Evolutionary conservation across 1,140 invertebrate genomes (phyloP), one percentile per base, ranked within the genome.

Genomic region (Nebria ingens): DNA sequence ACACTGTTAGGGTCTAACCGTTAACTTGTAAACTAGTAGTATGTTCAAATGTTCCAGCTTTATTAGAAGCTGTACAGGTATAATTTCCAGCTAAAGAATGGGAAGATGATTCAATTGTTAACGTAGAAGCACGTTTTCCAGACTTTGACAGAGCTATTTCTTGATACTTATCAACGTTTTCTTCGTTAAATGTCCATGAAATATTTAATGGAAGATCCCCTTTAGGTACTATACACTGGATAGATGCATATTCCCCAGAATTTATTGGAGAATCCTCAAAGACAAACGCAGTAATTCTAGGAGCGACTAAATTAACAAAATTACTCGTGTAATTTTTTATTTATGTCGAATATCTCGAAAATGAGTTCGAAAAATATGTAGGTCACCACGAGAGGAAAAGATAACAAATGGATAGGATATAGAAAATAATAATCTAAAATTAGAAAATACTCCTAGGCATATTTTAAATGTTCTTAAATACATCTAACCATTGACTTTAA

Each of bases 51-150:
- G 76, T 73, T 49, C 87, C 88, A 29, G 86, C 88, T 45, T 71
- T 71, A 70, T 93, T 93, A 60, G 78, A 82, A 15, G 87, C 90
- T 19, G 78, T 77, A 65, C 88, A 89, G 17, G 83, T 87, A 62
- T 87, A 89, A 67, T 87, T 85, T 34, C 87, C 87, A 59, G 79
- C 80, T 70, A 87, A 83, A 57, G 78, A 75, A 55, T 83, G 81
- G 64, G 79, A 80, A 2, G 86, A 83, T n/a, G 83, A 81, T 59
- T 87, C 84, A 58, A 90, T 88, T 17, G 81, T 84, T 55, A 89
- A 58, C 45, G 69, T 58, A 2, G 67, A 69, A 55, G 63, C 67
- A 51, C 71, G 56, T 60, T 63, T 62, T 40, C 75, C 75, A 22
- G 68, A 56, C 64, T 62, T 64, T 1, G 78, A 75, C 17, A 76